A percentile compares a stretch with the other conserved stretches of the same genome.
Conservation (phyloP, 2,797 vertebrate genomes). For the Halcyon leucocephala region DNA sequence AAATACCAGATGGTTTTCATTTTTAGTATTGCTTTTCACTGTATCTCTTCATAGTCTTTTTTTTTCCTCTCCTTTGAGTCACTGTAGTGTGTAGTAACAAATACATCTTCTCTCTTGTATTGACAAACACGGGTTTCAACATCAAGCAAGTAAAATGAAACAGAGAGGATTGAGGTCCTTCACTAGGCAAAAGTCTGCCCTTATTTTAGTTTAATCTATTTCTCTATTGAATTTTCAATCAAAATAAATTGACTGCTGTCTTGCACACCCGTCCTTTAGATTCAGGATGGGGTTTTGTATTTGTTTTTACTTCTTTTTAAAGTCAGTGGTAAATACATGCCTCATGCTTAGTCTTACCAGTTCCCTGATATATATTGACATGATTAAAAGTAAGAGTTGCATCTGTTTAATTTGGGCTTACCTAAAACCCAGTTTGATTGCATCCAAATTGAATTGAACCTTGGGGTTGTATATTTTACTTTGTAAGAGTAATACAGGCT, state of each 20-base stretch:
- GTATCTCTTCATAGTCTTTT: rapidly evolving
- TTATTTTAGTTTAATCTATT: not conserved
- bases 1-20: rapidly evolving
- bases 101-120: not conserved
- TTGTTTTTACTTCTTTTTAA: not conserved
- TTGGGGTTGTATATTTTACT: not conserved
- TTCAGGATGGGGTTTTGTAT: not conserved
- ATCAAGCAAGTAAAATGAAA: not conserved
- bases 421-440: not conserved
- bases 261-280: not conserved
- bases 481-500: not conserved
- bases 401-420: not conserved
- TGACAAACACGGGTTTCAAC: not conserved
- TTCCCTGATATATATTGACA: not conserved
- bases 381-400: not conserved
- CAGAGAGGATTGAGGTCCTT: not conserved
- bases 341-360: not conserved
- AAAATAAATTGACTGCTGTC: not conserved
- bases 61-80: not conserved
- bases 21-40: not conserved
- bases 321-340: not conserved
- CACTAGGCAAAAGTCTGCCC: not conserved
- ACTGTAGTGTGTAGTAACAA: not conserved
- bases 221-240: not conserved
- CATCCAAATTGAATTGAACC: not conserved